phyloP scores from a whole-genome alignment of 2,888 invertebrate species.

The Nomada goodeniana region DNA sequence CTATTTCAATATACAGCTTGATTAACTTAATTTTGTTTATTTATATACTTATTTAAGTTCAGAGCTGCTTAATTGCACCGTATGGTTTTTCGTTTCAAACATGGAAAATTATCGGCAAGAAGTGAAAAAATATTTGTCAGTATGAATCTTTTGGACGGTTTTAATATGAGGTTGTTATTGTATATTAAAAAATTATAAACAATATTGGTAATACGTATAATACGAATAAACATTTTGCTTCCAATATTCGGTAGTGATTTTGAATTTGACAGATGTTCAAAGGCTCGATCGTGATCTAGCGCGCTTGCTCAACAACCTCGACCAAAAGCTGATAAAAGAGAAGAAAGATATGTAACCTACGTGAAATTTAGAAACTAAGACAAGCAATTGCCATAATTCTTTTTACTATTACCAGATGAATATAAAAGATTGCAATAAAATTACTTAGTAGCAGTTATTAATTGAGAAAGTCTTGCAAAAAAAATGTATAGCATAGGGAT shows the following conservation, averaged over 20 bases:
- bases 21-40: not conserved
- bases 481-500: too few species aligned
- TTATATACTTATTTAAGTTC: not conserved
- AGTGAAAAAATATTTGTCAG: not conserved
- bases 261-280: too few species aligned
- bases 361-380: not conserved
- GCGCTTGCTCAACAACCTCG: not conserved
- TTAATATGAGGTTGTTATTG: too few species aligned
- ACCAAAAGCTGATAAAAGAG: not conserved
- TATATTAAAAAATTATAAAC: not conserved
- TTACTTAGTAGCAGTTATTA: too few species aligned
- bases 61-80: too few species aligned
- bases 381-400: too few species aligned
- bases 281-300: not conserved
- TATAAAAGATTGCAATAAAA: too few species aligned
- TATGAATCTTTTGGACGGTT: not conserved
- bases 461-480: too few species aligned
- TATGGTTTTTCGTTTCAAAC: too few species aligned
- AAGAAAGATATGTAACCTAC: not conserved
- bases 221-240: too few species aligned
- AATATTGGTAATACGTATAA: not conserved
- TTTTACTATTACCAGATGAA: too few species aligned
- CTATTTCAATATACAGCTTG: conserved; percentile 87
- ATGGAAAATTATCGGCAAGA: not conserved
- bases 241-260: not conserved